Evolutionary conservation across 2,113 vertebrate species (phyloP), one percentile per base, ranked within the genome.

Genomic region (Aythya baeri): DNA sequence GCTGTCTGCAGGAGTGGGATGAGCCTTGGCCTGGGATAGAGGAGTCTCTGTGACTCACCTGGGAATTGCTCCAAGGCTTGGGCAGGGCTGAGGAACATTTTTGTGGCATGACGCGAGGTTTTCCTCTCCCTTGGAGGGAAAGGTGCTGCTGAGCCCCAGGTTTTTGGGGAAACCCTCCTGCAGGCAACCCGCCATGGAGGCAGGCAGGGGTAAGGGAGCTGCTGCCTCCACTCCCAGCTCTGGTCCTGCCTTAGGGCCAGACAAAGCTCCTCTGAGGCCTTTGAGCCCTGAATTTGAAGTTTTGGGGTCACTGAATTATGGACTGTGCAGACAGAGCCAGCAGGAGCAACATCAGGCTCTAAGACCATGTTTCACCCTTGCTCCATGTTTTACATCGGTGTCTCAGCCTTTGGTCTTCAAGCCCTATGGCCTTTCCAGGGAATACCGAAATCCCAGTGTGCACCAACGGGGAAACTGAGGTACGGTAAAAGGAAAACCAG

Each of bases 21-120:
- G 3, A 73, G 25, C 17, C 70, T 3, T 97, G 76, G 91, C 83
- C 59, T 36, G 16, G 46, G 76, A 71, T 13, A 50, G 55, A 82
- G 58, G 36, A 91, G 55, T 61, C 23, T 32, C 63, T 0, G 2
- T 94, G 90, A 95, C 93, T 95, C 93, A 96, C 93, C 94, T 96
- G 92, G 96, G 88, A 93, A 93, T 86, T 84, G 70, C 81, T 96
- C 88, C 92, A 96, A 94, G 91, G 61, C 41, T 52, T 86, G 96
- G 96, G 96, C 43, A 86, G 96, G 92, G 94, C 90, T 2, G 50
- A 86, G 83, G 58, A 89, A 59, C 88, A 95, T 97, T 97, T 96
- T 84, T 97, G 92, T 4, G 7, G 91, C 58, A 52, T 96, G 88
- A 93, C 46, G 86, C 91, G 90, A 97, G 91, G 83, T 77, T 92